Percentiles rank a stretch among this genome's conserved stretches.
Evolutionary conservation across 2,113 vertebrate species (phyloP).

Genomic region (Nycticorax nycticorax): DNA sequence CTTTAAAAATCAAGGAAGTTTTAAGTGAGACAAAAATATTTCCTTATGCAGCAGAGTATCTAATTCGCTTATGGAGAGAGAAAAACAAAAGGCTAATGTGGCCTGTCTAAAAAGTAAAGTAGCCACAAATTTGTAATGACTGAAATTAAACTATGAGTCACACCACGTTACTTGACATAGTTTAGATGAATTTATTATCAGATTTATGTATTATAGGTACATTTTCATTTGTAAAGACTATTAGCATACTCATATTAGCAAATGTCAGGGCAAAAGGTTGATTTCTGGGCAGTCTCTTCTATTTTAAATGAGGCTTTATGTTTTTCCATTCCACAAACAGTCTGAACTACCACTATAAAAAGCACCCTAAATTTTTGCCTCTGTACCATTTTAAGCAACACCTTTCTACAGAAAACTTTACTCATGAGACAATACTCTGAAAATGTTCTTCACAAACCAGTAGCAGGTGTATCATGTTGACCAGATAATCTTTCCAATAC

Average conservation of each 20-base stretch:
- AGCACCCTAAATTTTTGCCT: neutral
- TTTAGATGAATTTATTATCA: neutral
- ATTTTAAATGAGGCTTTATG: neutral
- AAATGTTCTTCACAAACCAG: neutral
- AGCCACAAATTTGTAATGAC: neutral
- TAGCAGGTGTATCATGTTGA: neutral
- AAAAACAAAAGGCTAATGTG: neutral
- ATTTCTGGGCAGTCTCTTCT: neutral
- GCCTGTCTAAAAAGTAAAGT: neutral
- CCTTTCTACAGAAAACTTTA: neutral
- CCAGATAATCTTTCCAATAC: neutral
- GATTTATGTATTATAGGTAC: neutral
- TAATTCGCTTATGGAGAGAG: neutral
- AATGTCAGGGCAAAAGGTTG: neutral
- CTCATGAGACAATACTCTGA: neutral
- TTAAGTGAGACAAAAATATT: neutral
- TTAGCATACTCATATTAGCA: neutral
- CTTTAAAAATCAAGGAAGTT: neutral
- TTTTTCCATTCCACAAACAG: neutral
- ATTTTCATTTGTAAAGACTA: neutral
- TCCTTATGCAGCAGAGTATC: neutral
- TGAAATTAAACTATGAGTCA: neutral
- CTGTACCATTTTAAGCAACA: neutral
- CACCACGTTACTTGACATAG: neutral
- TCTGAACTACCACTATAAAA: neutral